Evolutionary conservation across 1,140 invertebrate genomes (phyloP), one percentile per base, ranked within the genome.

Genomic region (Anastrepha obliqua): DNA sequence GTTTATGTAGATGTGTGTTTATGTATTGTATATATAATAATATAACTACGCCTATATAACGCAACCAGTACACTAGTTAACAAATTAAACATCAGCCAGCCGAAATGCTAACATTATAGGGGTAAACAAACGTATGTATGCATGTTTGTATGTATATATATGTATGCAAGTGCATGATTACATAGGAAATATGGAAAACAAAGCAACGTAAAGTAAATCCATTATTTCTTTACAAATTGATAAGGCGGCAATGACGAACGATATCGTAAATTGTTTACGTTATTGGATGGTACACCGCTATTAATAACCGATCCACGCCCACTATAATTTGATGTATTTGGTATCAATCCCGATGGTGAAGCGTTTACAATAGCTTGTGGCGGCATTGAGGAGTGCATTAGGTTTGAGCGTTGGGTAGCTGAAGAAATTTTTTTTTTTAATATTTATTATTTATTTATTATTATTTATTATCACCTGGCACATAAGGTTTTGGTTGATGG

Each of bases 201-300:
- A 29, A 74, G 44, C 62, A 87, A 81, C 74, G 55, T 47, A 81
- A 81, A 81, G 55, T 81, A 81, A 81, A 51, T 91, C 88, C 91
- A 92, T 92, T 92, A 92, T 92, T 92, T 92, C 89, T 92, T 92
- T 85, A 91, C 90, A 90, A 91, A 91, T 88, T 92, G 91, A 89
- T 92, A 92, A 44, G 91, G 89, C 81, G 87, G 87, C 85, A 81
- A 90, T 91, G 86, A 89, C 85, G 91, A 89, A 90, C 91, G 91
- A 88, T 92, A 92, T 87, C 91, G 90, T 89, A 92, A 89, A 85
- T 90, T 90, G 42, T 89, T 90, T 59, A 89, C 55, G 51, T 87
- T 87, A 55, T 78, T 60, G 17, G 86, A 44, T n/a, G 85, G 60
- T 59, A 55, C 44, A 7, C 86, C 86, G 55, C 86, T 70, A 67